Percentiles rank a stretch among this genome's conserved stretches.
phyloP scores from a whole-genome alignment of 1,140 invertebrate species.

The Holcopasites calliopsidis region DNA sequence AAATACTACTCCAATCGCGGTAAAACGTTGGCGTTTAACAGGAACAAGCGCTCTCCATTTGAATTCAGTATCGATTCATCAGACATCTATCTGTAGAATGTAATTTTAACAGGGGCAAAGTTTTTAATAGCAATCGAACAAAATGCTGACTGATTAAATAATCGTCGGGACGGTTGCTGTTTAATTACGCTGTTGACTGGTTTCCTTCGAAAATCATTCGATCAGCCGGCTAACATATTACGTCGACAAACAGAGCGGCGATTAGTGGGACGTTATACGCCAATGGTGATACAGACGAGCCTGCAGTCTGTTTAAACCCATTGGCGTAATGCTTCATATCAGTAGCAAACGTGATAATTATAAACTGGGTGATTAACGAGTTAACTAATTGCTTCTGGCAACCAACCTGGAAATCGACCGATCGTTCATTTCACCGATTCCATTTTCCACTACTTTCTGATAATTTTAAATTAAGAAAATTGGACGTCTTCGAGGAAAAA shows the following conservation, averaged over 20 bases:
- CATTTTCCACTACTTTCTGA: neutral
- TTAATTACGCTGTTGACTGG: conserved; percentile 33
- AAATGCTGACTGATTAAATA: neutral
- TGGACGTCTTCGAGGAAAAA: too few relatives aligned
- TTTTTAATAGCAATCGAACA: neutral
- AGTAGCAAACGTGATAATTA: conserved; percentile 29
- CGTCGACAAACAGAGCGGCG: conserved; percentile 60
- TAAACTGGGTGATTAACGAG: conserved; percentile 67
- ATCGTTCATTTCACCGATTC: too few relatives aligned
- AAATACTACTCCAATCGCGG: too few relatives aligned
- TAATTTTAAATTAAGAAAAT: neutral
- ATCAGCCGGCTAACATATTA: conserved; percentile 56
- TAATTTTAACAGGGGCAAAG: neutral
- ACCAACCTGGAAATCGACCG: conserved; percentile 47
- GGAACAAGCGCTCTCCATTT: neutral
- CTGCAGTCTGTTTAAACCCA: conserved; percentile 68
- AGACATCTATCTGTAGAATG: neutral
- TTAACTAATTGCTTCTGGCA: conserved; percentile 60
- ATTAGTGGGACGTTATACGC: conserved; percentile 64
- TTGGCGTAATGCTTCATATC: conserved; percentile 57
- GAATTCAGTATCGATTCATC: conserved; percentile 1
- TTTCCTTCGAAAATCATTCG: conserved; percentile 56
- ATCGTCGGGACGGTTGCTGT: neutral
- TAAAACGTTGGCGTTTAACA: neutral
- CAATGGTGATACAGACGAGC: conserved; percentile 63